Base-by-base conservation (phyloP, 2,888 invertebrate genomes). In the Minunthozetes semirufus region DNA sequence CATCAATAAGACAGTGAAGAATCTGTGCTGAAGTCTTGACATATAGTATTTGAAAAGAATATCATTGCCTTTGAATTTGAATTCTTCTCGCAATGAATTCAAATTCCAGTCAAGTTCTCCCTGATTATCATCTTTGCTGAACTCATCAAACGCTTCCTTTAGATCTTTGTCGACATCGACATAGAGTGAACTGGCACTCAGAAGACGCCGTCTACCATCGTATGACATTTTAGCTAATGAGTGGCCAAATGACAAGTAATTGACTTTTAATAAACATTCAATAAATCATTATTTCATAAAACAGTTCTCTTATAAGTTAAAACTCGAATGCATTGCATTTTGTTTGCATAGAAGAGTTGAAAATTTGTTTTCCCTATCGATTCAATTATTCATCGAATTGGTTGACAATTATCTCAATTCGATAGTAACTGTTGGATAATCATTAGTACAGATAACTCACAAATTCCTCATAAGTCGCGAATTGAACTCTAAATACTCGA, bases 21-120 rank as follows among this genome's bases (percentile, higher is more conserved):
- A 75, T n/a, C 78, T 72, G 72, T 79, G 79, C 11, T 78, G 77
- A 11, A 79, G 61, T 17, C 79, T 72, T 0, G 77, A 56, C 38
- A 78, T 77, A 66, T 79, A 79, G 13, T 76, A 77, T 22, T 76
- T 74, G 71, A 79, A 79, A 11, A 79, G 48, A 9, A 38, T 11
- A 38, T 77, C 77, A 61, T 63, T 72, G 29, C 72, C 71, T 68
- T 76, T 77, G 11, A 50, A 15, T 25, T 61, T 73, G 42, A 77
- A 77, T 53, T 77, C 77, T 5, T 59, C n/a, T n/a, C 72, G 53
- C 19, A 77, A 59, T 70, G 68, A n/a, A 2, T 50, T 76, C 61
- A 76, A 72, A 27, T 61, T 70, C 77, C 77, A 77, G 13, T 72
- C 13, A 15, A 53, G 75, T 11, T 66, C 70, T 6, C 33, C 27